A percentile compares a stretch with the other conserved stretches of the same genome.
phyloP scores from a whole-genome alignment of 1,140 invertebrate species.

The Brachionus angularis region DNA sequence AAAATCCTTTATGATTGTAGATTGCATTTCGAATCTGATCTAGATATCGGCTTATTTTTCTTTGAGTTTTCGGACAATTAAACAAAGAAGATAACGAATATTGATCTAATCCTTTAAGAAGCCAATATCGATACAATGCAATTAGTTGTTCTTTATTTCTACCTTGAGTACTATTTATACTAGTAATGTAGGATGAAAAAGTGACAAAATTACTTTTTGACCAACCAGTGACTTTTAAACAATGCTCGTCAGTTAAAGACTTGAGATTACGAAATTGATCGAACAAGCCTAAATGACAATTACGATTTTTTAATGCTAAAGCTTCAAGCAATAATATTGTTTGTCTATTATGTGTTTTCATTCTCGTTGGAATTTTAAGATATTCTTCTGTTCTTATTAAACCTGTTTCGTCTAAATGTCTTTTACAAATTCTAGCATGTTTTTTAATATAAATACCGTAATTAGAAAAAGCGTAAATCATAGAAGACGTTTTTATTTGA shows the following conservation, averaged over 20 bases:
- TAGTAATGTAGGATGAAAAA: slow-evolving; percentile 2
- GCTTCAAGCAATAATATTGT: not conserved
- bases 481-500: too few relatives aligned
- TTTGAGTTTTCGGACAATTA: not conserved
- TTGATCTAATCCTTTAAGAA: not conserved
- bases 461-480: too few relatives aligned
- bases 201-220: slow-evolving; percentile 11
- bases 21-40: slow-evolving; percentile 13
- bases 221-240: slow-evolving; percentile 16
- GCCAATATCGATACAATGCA: not conserved
- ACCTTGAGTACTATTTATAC: not conserved
- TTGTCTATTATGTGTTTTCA: slow-evolving; percentile 4
- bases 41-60: not conserved
- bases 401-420: not conserved
- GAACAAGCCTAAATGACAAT: too few relatives aligned
- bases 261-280: not conserved
- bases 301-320: not conserved
- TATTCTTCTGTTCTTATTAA: slow-evolving; percentile 11
- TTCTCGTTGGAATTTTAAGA: not conserved
- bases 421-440: not conserved
- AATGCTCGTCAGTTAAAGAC: not conserved
- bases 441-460: slow-evolving; percentile 15
- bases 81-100: not conserved
- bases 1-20: not conserved
- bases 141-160: not conserved